Evolutionary conservation across 2,113 vertebrate genomes (phyloP), one percentile per base, ranked within the genome.

Genomic region (Mesocricetus auratus): DNA sequence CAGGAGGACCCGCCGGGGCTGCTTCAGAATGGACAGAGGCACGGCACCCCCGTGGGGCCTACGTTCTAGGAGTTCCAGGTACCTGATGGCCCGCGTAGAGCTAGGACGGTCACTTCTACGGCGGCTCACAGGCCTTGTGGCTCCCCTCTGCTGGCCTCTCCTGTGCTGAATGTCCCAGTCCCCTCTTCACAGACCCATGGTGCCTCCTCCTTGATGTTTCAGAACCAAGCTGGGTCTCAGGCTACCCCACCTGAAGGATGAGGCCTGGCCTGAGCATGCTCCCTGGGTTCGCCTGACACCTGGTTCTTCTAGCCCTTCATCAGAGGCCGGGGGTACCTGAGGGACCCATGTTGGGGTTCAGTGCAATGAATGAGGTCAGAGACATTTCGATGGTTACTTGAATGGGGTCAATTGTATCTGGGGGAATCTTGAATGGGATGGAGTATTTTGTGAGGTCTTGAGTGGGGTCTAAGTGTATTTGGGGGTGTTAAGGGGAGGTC

Each of bases 21-120:
- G 31, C 22, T 0, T 13, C 7, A 22, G 31, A 31, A 5, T 5
- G 36, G 39, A 31, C 3, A 0, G 69, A 0, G 7, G 1, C 19
- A 0, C 0, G 39, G 17, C 10, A 71, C 45, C 26, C 26, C 12
- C 1, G 0, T 42, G 17, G 50, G 19, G 33, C 50, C 36, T 1
- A 4, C 3, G 0, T 71, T 47, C 19, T 42, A 47, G 42, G 36
- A 7, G 69, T 39, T 12, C 64, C 15, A 56, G 7, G 73, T 29
- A 9, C 39, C 2, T 0, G 7, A 1, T 0, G 24, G 15, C 21
- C 47, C 68, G 5, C 2, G 0, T 17, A 42, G 69, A 36, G 36
- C 56, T 50, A 1, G 47, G 29, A 1, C 21, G 0, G 89, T 36
- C 73, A 12, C 58, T 58, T 39, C 36, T 42, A 0, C 0, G 0